Percentiles rank a stretch among this genome's conserved stretches.
Conservation (phyloP, 2,797 vertebrate genomes). For the Pitangus sulphuratus region DNA sequence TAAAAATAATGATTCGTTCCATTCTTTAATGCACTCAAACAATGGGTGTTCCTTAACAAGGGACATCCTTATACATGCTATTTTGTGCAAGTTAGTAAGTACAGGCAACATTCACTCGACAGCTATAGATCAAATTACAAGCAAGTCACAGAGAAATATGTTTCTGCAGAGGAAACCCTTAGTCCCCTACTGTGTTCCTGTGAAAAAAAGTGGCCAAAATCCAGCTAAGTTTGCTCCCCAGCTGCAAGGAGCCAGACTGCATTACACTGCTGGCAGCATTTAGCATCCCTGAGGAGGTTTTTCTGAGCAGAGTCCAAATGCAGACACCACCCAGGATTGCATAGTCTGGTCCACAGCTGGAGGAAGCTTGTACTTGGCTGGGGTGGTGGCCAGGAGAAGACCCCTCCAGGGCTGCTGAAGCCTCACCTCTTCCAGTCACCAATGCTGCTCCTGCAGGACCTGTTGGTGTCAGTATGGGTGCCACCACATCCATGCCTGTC, state of each 20-base stretch:
- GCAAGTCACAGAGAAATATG: conserved; percentile 10
- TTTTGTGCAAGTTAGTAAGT: neutral
- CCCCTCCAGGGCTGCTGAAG: neutral
- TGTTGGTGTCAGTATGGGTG: accelerated
- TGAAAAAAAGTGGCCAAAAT: conserved; percentile 14
- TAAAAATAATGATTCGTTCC: neutral
- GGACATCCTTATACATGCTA: neutral
- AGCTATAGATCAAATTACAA: conserved; percentile 28
- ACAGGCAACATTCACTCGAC: neutral
- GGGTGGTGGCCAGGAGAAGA: neutral
- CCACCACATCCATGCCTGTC: neutral
- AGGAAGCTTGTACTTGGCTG: neutral
- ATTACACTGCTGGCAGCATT: conserved; percentile 28
- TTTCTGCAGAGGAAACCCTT: conserved; percentile 27
- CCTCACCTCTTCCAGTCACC: neutral
- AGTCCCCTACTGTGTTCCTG: neutral
- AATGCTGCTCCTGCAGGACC: neutral
- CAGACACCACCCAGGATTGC: conserved; percentile 1
- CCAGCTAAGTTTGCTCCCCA: conserved; percentile 42
- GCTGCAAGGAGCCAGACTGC: conserved; percentile 1
- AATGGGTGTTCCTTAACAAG: conserved; percentile 26
- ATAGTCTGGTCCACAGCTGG: neutral
- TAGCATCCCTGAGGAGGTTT: neutral
- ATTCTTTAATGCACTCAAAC: neutral
- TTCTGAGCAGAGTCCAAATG: neutral